These are phyloP conservation scores for Agriotes lineatus DNA, from an alignment of 2,888 invertebrate genomes.

Conservation along the genomic window DNA sequence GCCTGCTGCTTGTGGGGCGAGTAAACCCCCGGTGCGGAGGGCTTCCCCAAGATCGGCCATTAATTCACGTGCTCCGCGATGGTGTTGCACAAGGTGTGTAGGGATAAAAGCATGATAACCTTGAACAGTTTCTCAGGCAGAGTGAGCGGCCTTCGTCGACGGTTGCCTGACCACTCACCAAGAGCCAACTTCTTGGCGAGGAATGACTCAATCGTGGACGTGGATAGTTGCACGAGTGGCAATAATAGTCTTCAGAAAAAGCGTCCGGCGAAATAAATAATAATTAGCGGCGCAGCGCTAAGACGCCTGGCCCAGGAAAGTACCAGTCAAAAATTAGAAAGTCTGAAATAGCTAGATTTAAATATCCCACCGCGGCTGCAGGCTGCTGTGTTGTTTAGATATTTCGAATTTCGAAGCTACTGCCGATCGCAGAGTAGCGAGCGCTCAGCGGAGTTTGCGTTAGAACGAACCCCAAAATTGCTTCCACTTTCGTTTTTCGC, in stretches of 20 bases:
- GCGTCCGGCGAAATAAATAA: not conserved
- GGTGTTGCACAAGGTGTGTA: constrained; percentile 46
- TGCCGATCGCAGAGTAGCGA: too few relatives aligned
- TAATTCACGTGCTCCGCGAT: too few relatives aligned
- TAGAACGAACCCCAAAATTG: too few relatives aligned
- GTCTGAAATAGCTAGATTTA: constrained; percentile 26
- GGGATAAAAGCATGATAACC: constrained; percentile 51
- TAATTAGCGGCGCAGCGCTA: not conserved
- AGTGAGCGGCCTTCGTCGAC: constrained; percentile 53
- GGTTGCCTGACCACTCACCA: constrained; percentile 34
- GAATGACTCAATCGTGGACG: not conserved
- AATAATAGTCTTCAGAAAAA: not conserved
- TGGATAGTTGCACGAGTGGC: too few relatives aligned
- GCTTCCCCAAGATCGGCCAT: too few relatives aligned
- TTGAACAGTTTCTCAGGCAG: constrained; percentile 55
- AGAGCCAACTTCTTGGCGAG: not conserved
- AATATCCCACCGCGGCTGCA: too few relatives aligned
- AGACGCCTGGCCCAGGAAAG: constrained; percentile 8
- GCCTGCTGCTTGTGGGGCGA: too few relatives aligned
- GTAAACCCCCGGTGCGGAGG: too few relatives aligned
- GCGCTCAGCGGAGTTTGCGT: too few relatives aligned
- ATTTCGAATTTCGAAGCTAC: too few relatives aligned
- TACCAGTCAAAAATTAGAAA: constrained; percentile 31
- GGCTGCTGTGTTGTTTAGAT: too few relatives aligned
- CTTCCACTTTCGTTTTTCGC: too few relatives aligned